Evolutionary conservation across 1,140 invertebrate genomes (phyloP).

Genomic region (Ooceraea biroi): DNA sequence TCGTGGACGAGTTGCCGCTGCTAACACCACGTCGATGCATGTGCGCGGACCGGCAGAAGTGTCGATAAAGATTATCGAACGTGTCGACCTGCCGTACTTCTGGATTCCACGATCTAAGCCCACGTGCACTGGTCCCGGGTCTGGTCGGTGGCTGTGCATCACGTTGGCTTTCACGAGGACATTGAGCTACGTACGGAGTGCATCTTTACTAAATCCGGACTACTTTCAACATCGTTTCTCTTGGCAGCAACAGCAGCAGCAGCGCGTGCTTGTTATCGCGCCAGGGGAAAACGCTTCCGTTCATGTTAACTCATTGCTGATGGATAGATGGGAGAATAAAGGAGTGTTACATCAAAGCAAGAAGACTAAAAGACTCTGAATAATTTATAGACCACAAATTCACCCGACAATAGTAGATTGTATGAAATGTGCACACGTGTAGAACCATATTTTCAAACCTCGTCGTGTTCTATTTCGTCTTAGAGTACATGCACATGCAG

Average conservation of each 20-base stretch:
- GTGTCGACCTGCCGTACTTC: slow-evolving; percentile 26
- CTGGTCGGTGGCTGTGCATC: no score
- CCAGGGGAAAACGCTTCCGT: no score
- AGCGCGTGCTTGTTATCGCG: no score
- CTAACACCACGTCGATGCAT: slow-evolving; percentile 47
- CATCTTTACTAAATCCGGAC: neutral
- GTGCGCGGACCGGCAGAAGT: neutral
- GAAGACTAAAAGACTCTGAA: no score
- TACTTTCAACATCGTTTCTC: neutral
- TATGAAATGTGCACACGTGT: neutral
- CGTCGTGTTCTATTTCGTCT: neutral
- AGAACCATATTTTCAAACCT: neutral
- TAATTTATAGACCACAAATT: no score
- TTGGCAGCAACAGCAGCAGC: no score
- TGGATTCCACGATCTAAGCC: slow-evolving; percentile 36
- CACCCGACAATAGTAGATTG: no score
- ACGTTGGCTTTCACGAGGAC: neutral
- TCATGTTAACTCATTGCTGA: neutral
- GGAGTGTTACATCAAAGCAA: neutral
- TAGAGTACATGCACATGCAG: neutral
- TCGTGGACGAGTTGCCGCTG: neutral
- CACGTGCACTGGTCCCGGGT: slow-evolving; percentile 24
- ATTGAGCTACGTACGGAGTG: neutral
- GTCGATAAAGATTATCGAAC: slow-evolving; percentile 62
- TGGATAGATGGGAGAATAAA: neutral